Evolutionary conservation across 2,797 vertebrate species (phyloP), one percentile per base, ranked within the genome.

Genomic region (Synanceia verrucosa): DNA sequence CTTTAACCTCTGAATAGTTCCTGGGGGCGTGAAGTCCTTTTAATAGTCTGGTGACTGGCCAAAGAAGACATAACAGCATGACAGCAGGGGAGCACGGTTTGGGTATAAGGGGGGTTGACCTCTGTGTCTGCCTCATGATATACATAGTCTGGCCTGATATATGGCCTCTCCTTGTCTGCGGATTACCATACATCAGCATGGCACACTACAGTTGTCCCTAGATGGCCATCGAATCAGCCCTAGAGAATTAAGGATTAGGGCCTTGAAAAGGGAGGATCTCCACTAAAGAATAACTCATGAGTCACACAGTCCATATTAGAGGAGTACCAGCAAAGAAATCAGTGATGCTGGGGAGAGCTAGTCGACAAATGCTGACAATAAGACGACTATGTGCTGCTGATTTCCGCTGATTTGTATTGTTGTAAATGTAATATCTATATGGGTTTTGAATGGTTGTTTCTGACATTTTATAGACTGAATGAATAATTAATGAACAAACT

Each of bases 111-210:
- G 57, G 55, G 65, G 55, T 18, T 76, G 69, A 87, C 79, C 76
- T 87, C 75, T 70, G 66, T 75, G 84, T 89, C 76, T 83, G 84
- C 70, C 78, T 87, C 76, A 86, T 86, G 90, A 91, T 91, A 89
- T 88, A 92, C 85, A 91, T 88, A 91, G 90, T 83, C 79, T n/a
- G 53, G 71, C 61, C 53, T 88, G 82, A 90, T 89, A 87, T 90
- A 91, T 89, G 76, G 88, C 86, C 89, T 85, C 79, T 72, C 46
- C 87, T 89, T 72, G 73, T 84, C 78, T 63, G 78, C 80, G 89
- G 88, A 92, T 91, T 91, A 90, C 81, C 87, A 87, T 84, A 87
- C 88, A 88, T 84, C 87, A 73, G 76, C 64, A 43, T 65, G 73
- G 69, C 70, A 68, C 69, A 84, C 76, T 81, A 70, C 82, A 84